These are phyloP conservation scores for Metridium senile DNA, from an alignment of 92 coral and sea anemone species.

Conservation along the genomic window DNA sequence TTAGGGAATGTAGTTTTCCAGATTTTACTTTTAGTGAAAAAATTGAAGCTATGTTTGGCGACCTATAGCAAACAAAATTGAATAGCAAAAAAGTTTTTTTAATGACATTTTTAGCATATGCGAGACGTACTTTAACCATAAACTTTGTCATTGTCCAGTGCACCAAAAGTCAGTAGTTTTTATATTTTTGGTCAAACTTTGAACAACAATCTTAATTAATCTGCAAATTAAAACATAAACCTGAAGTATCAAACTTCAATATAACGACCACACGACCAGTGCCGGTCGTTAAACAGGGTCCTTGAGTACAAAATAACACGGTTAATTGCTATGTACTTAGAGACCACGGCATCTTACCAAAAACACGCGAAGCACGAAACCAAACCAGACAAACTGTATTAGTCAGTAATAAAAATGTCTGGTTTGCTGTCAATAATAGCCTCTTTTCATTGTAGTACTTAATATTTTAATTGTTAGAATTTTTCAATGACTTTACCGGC, in stretches of 20 bases:
- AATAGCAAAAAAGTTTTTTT: no score
- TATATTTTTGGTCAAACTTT: no score
- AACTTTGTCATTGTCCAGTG: no score
- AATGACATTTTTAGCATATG: no score
- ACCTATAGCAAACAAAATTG: neutral
- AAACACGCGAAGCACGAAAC: constrained; percentile 1
- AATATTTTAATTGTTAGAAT: neutral
- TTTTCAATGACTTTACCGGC: neutral
- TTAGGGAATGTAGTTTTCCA: neutral
- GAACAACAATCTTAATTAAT: no score
- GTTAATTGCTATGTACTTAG: neutral
- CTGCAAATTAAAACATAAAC: no score
- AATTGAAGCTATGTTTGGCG: neutral
- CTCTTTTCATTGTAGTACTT: neutral
- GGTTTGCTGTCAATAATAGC: neutral
- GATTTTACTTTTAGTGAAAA: neutral
- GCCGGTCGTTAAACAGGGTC: no score
- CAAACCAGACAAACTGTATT: neutral
- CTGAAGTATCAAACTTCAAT: neutral
- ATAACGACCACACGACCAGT: neutral
- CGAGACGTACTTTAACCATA: no score
- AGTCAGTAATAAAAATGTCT: neutral
- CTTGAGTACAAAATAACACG: neutral
- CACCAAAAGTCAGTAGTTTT: no score
- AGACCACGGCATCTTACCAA: neutral